A percentile compares a stretch with the other conserved stretches of the same genome.
Evolutionary conservation across 2,113 vertebrate genomes (phyloP).

Genomic region (Cygnus buccinator): DNA sequence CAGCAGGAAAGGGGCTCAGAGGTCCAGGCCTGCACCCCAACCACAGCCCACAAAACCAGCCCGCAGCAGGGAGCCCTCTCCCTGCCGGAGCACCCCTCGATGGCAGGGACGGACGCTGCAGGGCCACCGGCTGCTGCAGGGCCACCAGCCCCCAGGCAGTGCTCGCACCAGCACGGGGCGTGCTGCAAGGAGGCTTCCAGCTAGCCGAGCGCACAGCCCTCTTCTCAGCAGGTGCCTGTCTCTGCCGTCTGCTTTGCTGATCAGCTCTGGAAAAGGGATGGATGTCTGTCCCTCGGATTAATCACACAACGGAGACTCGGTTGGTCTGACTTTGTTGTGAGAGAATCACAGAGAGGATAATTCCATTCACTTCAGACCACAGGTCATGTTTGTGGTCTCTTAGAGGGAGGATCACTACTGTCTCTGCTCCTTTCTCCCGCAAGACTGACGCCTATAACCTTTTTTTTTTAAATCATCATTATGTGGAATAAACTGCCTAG

Average conservation of each 20-base stretch:
- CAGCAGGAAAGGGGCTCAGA: not conserved
- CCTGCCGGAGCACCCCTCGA: no score
- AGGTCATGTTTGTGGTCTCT: not conserved
- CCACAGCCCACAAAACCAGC: no score
- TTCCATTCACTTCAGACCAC: not conserved
- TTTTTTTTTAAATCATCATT: not conserved
- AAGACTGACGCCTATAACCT: not conserved
- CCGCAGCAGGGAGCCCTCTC: no score
- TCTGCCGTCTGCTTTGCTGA: not conserved
- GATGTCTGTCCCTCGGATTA: not conserved
- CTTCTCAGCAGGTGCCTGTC: not conserved
- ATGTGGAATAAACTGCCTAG: not conserved
- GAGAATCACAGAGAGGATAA: not conserved
- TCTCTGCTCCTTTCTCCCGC: not conserved
- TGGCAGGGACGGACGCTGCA: no score
- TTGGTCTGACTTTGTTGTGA: not conserved
- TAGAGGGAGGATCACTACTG: not conserved
- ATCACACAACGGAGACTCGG: rapidly evolving
- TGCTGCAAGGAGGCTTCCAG: no score
- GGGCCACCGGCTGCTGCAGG: no score
- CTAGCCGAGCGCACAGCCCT: not conserved
- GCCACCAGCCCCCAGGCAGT: no score
- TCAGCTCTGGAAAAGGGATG: not conserved
- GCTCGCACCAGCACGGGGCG: no score
- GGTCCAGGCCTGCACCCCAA: not conserved